Base-by-base conservation (phyloP, 2,888 invertebrate genomes). In the Apamea anceps region DNA sequence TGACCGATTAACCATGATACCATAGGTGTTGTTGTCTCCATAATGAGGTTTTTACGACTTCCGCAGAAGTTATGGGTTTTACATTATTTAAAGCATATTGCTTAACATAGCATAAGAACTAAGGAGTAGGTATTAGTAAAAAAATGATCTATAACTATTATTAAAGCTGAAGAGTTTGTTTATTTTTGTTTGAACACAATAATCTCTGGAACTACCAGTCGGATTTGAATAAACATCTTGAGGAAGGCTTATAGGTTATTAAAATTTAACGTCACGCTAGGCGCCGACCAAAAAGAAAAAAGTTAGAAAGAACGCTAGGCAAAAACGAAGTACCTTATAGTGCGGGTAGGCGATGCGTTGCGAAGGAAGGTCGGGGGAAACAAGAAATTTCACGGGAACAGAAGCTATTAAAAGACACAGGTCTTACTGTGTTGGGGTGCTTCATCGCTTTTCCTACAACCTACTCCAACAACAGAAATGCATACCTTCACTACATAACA, bases 21-120 rank as follows among this genome's bases (percentile, higher is more conserved):
- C 28, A 65, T 18, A 37, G n/a, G 57, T 15, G 42, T 60, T 18
- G 45, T 60, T n/a, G 57, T 12, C 13, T 32, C 70, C 32, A 15
- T 57, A 37, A 28, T 65, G 37, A 7, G 28, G 18, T n/a, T 48
- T 76, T 37, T 57, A 67, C 21, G 77, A 54, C 81, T 82, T 77
- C 54, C 77, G 18, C n/a, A 21, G 6, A 18, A 28, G 28, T 70
- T 48, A 8, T 4, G 21, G 37, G 18, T 54, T 51, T 70, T 32
- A 21, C 12, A 71, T 25, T 54, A 37, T 15, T 32, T 51, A 32
- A 70, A 25, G 28, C 28, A 21, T 32, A 51, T 12, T 63, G 21
- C 8, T 10, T 57, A 54, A 32, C 51, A 0, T 32, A 70, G 21
- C 12, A 7, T 28, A 28, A 21, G 4, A 25, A 32, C 70, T 32